phyloP scores from a whole-genome alignment of 2,113 vertebrate genomes.

The Delphinapterus leucas region DNA sequence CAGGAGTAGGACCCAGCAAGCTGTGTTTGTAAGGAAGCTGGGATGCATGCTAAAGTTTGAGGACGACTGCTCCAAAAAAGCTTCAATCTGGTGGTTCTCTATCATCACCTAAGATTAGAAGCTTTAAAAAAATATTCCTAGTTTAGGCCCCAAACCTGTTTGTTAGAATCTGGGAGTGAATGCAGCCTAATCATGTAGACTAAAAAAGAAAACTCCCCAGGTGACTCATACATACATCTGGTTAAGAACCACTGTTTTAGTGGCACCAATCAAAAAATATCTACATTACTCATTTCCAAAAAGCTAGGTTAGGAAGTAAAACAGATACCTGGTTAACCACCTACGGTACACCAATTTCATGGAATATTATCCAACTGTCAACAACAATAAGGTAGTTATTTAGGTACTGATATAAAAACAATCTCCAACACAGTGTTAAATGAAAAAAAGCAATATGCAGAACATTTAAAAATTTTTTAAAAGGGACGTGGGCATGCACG shows the following conservation, averaged over 20 bases:
- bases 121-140: not conserved
- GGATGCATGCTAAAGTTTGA: not conserved
- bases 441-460: not conserved
- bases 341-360: not conserved
- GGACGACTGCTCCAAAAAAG: not conserved
- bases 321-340: not conserved
- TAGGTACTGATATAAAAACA: not conserved
- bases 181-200: not conserved
- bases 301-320: not conserved
- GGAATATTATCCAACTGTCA: not conserved
- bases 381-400: not conserved
- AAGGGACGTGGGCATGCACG: not conserved
- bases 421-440: not conserved
- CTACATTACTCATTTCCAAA: not conserved
- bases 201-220: not conserved
- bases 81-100: not conserved
- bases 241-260: not conserved
- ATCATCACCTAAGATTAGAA: not conserved
- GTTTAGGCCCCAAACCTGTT: not conserved
- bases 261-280: not conserved
- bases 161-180: not conserved
- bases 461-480: not conserved
- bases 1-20: not conserved
- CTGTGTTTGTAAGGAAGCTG: not conserved
- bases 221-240: not conserved